These are phyloP conservation scores for Scolopax bukidnonensis DNA, from an alignment of 2,797 vertebrate genomes.

Conservation along the genomic window DNA sequence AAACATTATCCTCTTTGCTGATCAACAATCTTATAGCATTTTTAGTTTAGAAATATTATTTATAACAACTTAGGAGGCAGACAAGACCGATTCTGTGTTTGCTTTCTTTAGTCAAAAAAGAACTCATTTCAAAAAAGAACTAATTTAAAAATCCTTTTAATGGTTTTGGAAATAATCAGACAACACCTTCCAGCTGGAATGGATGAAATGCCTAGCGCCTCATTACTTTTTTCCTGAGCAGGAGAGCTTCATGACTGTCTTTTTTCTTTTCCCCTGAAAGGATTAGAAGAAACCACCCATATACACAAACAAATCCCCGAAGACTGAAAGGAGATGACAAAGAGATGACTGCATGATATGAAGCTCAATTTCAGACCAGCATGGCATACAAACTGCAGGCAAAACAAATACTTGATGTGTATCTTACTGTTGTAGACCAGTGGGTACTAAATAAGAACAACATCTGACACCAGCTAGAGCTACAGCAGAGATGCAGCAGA, in stretches of 20 bases:
- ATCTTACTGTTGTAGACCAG: background rate
- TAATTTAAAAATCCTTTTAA: background rate
- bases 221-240: background rate
- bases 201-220: background rate
- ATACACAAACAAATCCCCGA: background rate
- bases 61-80: background rate
- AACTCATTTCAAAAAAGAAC: background rate
- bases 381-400: background rate
- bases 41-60: background rate
- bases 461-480: background rate
- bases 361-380: background rate
- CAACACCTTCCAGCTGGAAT: background rate
- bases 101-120: background rate
- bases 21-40: background rate
- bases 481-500: background rate
- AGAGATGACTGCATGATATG: background rate
- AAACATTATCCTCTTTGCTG: background rate
- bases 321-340: background rate
- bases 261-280: fast-evolving
- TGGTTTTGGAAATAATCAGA: constrained; percentile 14
- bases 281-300: background rate
- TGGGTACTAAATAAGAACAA: background rate
- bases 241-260: background rate
- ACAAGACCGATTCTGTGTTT: background rate
- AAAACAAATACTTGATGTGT: background rate